Base-by-base conservation (phyloP, 2,888 invertebrate species). In the Coelopa pilipes region DNA sequence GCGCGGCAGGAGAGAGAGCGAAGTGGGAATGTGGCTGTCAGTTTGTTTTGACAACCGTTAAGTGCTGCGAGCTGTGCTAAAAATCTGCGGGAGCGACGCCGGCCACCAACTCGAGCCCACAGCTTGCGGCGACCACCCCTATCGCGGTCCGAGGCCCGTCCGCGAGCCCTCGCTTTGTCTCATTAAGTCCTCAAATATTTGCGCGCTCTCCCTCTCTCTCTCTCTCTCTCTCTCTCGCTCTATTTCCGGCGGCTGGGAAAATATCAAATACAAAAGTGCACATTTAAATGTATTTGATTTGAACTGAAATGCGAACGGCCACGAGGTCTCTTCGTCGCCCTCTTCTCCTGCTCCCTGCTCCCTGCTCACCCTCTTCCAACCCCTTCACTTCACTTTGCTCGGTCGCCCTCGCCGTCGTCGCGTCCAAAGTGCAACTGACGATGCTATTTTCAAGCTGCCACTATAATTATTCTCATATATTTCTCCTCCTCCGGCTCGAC, bases 41-140 rank as follows among this genome's bases (percentile, higher is more conserved):
- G 57, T 57, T 57, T 57, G 57, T 57, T 57, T 57, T 57, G 57
- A 57, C 57, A 57, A 57, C 11, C 12, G 57, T 21, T 57, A 55
- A 55, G 55, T 55, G 55, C 19, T 55, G n/a, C 57, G 17, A 57
- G 57, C n/a, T 57, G n/a, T 57, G 57, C 57, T 57, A 57, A 57
- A 57, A 57, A 57, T 57, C 57, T 57, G 57, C 57, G 57, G 57
- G 57, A 57, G 11, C 57, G 19, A 53, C 53, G 15, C 11, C 57
- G 17, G 21, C 17, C 21, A 57, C 21, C 15, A 19, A 19, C 21
- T n/a, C 10, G 34, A 34, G 34, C 57, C 57, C 57, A 57, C 57
- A 57, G n/a, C 17, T 57, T 57, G 11, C n/a, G n/a, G 11, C 57
- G 34, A 34, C 34, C 34, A 34, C 34, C 34, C 34, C 34, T 21